Base-by-base conservation (phyloP, 1,140 invertebrate species). In the Parapsyche elsis region DNA sequence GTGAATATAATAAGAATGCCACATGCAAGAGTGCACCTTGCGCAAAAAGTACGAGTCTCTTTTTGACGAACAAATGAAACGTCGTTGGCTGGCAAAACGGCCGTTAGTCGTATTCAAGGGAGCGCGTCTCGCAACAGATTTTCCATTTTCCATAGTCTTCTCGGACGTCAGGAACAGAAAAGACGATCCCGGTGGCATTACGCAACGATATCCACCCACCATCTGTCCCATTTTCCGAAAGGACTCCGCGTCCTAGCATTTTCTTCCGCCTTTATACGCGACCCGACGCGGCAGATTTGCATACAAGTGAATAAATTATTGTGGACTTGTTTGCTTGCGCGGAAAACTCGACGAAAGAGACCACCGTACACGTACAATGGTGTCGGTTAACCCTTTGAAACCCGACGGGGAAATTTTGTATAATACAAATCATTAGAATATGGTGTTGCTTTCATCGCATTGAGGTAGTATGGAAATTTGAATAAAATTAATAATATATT, bases 271-370 rank as follows among this genome's bases (percentile, higher is more conserved):
- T 74, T 74, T 38, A 38, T 38, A 38, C 1, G 30, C 71, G 30
- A 30, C 46, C 71, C 71, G 12, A 30, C 38, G 67, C 67, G 9
- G 71, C 0, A 49, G 71, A 74, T 74, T 74, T 74, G 71, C 71
- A 74, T 74, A 49, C 71, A 49, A 74, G 71, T 46, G 71, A 74
- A 74, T 74, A 74, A 74, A 74, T 74, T 74, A 74, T 74, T 74
- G 38, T 44, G 38, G 9, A 74, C 71, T 74, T 74, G 71, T 74
- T 74, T 74, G 30, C 67, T 71, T 71, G 67, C 67, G 21, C 24
- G 67, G 67, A 71, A 71, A 71, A 71, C 67, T 30, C 24, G 67
- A 71, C 14, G 67, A 71, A 61, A 61, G 57, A 16, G 9, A 61
- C 21, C 57, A 5, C 9, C 30, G 30, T 38, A 38, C 30, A 38